A percentile compares a stretch with the other conserved stretches of the same genome.
Evolutionary conservation across 2,113 vertebrate species (phyloP).

Genomic region (Ursus arctos): DNA sequence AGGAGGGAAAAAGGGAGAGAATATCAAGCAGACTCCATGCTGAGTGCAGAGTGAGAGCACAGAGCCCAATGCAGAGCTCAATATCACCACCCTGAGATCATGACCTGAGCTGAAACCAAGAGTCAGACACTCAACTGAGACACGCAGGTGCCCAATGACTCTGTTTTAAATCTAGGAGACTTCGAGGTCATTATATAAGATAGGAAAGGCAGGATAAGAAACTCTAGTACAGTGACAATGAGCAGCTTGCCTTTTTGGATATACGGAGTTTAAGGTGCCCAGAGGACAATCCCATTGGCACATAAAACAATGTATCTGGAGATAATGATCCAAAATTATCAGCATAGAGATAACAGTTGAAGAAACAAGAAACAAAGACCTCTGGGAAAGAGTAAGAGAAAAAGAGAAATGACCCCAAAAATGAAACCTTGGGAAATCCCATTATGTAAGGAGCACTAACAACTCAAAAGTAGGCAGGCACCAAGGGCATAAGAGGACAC

Average conservation of each 20-base stretch:
- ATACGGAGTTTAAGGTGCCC: background rate
- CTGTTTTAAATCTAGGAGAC: background rate
- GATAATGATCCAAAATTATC: background rate
- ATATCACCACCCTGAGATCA: background rate
- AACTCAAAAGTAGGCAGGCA: background rate
- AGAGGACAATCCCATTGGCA: background rate
- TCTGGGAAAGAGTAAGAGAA: background rate
- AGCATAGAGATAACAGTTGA: background rate
- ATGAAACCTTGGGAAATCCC: background rate
- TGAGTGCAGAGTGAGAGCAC: background rate
- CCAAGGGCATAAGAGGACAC: background rate
- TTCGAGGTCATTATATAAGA: background rate
- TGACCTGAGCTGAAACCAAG: background rate
- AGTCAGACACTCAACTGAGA: background rate
- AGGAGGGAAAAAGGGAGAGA: background rate
- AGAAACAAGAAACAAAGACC: slow-evolving; percentile 35
- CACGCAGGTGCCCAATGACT: background rate
- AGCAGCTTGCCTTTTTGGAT: background rate
- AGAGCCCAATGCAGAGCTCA: background rate
- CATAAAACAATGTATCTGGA: background rate
- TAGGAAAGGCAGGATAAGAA: background rate
- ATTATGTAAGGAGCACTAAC: background rate
- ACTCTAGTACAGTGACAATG: background rate
- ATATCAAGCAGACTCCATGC: background rate
- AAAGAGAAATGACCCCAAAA: slow-evolving; percentile 13